These are phyloP conservation scores for Plumapathes pennacea DNA, from an alignment of 92 coral and sea anemone genomes.

Conservation along the genomic window DNA sequence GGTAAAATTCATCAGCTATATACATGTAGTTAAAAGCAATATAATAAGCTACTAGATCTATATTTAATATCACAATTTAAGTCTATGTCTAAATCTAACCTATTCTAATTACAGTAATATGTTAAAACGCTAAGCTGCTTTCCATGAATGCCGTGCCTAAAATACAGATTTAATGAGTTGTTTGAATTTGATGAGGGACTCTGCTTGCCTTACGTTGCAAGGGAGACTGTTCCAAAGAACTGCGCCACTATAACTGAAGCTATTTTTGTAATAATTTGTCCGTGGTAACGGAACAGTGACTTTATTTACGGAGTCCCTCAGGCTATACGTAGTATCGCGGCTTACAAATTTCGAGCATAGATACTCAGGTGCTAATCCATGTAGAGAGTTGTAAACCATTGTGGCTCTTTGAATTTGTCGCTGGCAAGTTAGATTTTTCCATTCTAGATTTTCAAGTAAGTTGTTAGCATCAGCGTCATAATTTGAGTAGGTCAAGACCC, in stretches of 20 bases:
- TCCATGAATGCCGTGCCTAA: too few species aligned
- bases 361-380: slow-evolving; percentile 28
- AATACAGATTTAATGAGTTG: too few species aligned
- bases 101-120: too few species aligned
- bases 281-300: slow-evolving; percentile 38
- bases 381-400: slow-evolving; percentile 30
- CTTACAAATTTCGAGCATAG: slow-evolving; percentile 11
- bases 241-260: slow-evolving; percentile 52
- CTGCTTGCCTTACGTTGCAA: slow-evolving; percentile 13
- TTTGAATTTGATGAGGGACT: too few species aligned
- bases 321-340: slow-evolving; percentile 17
- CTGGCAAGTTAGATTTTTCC: slow-evolving; percentile 30
- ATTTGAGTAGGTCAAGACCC: slow-evolving; percentile 23
- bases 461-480: slow-evolving; percentile 34
- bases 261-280: slow-evolving; percentile 34
- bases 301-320: slow-evolving; percentile 48
- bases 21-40: too few species aligned
- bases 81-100: too few species aligned
- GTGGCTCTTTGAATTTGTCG: slow-evolving; percentile 18
- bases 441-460: slow-evolving; percentile 23
- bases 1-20: too few species aligned
- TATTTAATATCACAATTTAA: too few species aligned
- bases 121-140: too few species aligned
- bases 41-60: too few species aligned
- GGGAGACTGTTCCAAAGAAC: slow-evolving; percentile 48